Base-by-base conservation (phyloP, 2,888 invertebrate genomes). In the Plagodis dolabraria region DNA sequence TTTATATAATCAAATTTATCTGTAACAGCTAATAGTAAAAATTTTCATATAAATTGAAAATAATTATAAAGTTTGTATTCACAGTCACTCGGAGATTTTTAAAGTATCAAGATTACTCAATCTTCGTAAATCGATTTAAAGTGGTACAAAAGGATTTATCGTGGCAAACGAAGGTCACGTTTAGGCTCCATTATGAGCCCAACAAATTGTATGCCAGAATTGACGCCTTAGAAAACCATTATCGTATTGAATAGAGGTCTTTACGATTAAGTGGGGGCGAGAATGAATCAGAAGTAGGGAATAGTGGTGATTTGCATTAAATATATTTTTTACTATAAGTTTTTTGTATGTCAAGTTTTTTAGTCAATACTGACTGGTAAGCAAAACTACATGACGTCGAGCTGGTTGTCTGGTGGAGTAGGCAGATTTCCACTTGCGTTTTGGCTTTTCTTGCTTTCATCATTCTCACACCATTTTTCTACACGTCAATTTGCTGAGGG, bases 91-190 rank as follows among this genome's bases (percentile, higher is more conserved):
- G 22, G 33, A 50, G 36, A 35, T 47, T 46, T 11, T 47, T 40
- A 33, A 59, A 64, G 62, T 74, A 80, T 83, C 87, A 87, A 89
- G 69, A 80, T 49, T 50, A 5, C 36, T 60, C 50, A 49, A 55
- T 68, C 74, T 44, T 12, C 50, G 57, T 64, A 74, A 71, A 82
- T 82, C 83, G 79, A 85, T 83, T 79, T 76, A 76, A 80, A 79
- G 72, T 79, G 74, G 77, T 75, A 80, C 71, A 86, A 49, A 84
- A 79, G 79, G 81, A 77, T 86, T 83, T 83, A 85, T 83, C 81
- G 83, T 79, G 75, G 75, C 76, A 79, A 69, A 76, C 76, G 78
- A 87, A 89, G 90, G 90, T 86, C 83, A 82, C 80, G 77, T 79
- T 79, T 60, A 76, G 75, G 66, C 66, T 68, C 80, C 77, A 80